Base-by-base conservation (phyloP, 2,113 vertebrate species). In the Oophaga pumilio region DNA sequence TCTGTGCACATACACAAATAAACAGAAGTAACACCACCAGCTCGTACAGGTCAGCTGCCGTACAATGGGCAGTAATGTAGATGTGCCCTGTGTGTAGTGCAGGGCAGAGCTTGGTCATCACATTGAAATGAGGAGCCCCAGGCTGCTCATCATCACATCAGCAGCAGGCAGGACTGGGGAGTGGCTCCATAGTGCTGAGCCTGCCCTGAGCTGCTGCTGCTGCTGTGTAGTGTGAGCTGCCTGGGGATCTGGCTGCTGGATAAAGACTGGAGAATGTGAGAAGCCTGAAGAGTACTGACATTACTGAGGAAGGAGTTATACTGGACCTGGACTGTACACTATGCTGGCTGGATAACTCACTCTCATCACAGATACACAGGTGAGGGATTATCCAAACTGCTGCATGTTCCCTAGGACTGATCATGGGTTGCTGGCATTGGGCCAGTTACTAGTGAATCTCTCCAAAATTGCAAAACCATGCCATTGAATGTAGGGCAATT, bases 111-210 rank as follows among this genome's bases (percentile, higher is more conserved):
- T 71, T 84, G 93, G 93, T 91, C 90, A 74, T 0, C 0, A 14
- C 60, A 4, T 6, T 91, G n/a, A 49, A 82, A 26, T 1, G 0
- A 50, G 13, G 13, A 28, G 73, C 71, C 33, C 43, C 1, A 0
- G 86, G n/a, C n/a, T n/a, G 52, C 9, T 56, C 13, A 6, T 1
- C 24, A 79, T 26, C 73, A 50, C 28, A 0, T 86, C 14, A 0
- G 85, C 33, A 62, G 60, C 2, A 59, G 69, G 91, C 93, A 66
- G 90, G 50, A 71, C 90, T 91, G 94, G 94, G 95, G 95, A 92
- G 97, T 91, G 94, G 94, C 91, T 68, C 92, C 86, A 12, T 64
- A 85, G 91, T 91, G 84, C 90, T 89, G 91, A 93, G 95, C 93
- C 94, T 89, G 93, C 89, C 90, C 68, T n/a, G 90, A 91, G 64